Conservation (phyloP, 2,888 invertebrate genomes). For the Sycophila texana region DNA sequence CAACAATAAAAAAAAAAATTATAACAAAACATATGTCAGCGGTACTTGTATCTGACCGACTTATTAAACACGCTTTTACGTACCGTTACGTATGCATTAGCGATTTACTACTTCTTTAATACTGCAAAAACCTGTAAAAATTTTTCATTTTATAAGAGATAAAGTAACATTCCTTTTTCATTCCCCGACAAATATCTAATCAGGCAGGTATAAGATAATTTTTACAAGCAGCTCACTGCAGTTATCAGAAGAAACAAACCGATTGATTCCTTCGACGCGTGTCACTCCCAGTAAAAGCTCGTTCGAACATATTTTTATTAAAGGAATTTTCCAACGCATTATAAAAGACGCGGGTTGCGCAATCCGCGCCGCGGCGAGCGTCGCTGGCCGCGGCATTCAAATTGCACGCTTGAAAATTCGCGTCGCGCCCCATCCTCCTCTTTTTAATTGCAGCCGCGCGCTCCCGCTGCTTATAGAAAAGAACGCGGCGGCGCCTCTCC, state of each 20-base stretch:
- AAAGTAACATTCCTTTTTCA: too few species aligned
- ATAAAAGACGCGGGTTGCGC: slow-evolving; percentile 10
- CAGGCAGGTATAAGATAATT: too few species aligned
- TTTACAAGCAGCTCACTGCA: too few species aligned
- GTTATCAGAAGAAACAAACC: too few species aligned
- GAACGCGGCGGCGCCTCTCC: not conserved
- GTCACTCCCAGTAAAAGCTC: not conserved
- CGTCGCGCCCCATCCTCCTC: not conserved
- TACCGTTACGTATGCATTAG: too few species aligned
- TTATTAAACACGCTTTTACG: too few species aligned
- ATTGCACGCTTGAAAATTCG: not conserved
- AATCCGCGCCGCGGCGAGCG: not conserved
- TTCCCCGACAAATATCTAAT: too few species aligned
- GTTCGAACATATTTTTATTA: slow-evolving; percentile 19
- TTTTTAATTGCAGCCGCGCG: not conserved
- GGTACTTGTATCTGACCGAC: too few species aligned
- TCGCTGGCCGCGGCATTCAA: not conserved
- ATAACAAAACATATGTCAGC: too few species aligned
- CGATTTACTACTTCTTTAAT: not conserved
- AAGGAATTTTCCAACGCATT: slow-evolving; percentile 32
- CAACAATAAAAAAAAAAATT: too few species aligned
- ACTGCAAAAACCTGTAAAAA: not conserved
- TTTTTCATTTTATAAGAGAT: too few species aligned
- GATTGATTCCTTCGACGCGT: not conserved
- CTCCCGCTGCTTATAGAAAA: not conserved